phyloP scores from a whole-genome alignment of 2,888 invertebrate genomes.

The Agonopterix subpropinquella region DNA sequence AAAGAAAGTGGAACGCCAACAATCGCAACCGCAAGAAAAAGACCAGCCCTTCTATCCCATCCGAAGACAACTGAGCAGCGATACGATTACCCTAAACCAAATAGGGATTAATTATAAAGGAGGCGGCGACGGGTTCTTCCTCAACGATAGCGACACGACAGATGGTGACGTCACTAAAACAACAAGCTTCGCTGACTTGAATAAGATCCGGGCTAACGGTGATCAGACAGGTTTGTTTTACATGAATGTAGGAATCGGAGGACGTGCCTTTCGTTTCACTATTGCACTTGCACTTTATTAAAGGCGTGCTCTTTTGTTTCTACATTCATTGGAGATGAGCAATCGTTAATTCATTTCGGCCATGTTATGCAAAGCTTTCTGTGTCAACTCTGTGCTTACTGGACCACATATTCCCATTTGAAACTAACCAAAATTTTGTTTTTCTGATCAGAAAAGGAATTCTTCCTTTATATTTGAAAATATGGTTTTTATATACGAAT shows the following conservation, averaged over 20 bases:
- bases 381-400: conserved; percentile 14
- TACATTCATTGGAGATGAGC: neutral
- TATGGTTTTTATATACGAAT: no score
- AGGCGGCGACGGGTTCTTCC: conserved; percentile 66
- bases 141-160: conserved; percentile 72
- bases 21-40: conserved; percentile 41
- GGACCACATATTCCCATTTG: conserved; percentile 65
- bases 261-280: neutral
- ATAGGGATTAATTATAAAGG: conserved; percentile 48
- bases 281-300: no score
- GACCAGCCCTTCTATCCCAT: conserved; percentile 43
- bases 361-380: conserved; percentile 9
- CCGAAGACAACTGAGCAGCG: conserved; percentile 77
- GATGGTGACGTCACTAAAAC: conserved; percentile 74
- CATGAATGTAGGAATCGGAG: conserved; percentile 1
- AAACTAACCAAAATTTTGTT: conserved; percentile 9
- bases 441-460: no score
- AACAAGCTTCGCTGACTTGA: conserved; percentile 84
- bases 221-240: conserved; percentile 58
- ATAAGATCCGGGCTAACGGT: conserved; percentile 70
- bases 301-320: no score
- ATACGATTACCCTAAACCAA: conserved; percentile 60
- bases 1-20: conserved; percentile 53
- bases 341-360: neutral
- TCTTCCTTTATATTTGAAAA: no score